phyloP scores from a whole-genome alignment of 1,140 invertebrate genomes.

The Magallana angulata region DNA sequence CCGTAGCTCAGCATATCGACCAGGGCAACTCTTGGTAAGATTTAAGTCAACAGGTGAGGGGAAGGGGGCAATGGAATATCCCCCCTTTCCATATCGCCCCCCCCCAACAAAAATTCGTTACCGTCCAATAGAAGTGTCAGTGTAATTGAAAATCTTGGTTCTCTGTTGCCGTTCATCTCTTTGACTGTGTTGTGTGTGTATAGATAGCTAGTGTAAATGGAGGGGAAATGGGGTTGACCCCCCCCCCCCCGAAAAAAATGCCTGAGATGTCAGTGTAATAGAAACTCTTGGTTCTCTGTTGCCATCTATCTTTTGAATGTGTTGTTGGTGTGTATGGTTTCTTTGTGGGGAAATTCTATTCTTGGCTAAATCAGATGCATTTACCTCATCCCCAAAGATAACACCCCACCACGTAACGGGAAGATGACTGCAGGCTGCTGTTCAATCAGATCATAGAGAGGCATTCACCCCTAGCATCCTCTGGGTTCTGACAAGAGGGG shows the following conservation, averaged over 20 bases:
- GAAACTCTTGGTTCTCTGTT: too few species aligned
- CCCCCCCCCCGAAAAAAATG: not conserved
- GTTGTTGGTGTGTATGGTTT: not conserved
- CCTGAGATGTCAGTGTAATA: too few species aligned
- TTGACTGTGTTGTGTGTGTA: not conserved
- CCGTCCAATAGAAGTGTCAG: not conserved
- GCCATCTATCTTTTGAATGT: not conserved
- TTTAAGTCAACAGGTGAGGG: not conserved
- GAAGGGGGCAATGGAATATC: not conserved
- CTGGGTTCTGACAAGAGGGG: not conserved
- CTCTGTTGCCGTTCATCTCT: not conserved
- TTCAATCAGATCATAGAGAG: not conserved
- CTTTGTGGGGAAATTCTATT: not conserved
- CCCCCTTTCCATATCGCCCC: not conserved
- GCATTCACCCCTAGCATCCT: not conserved
- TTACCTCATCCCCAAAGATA: slow-evolving; percentile 7
- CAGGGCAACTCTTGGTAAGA: slow-evolving; percentile 80
- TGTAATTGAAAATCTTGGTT: too few species aligned
- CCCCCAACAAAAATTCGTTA: not conserved
- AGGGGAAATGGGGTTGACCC: not conserved
- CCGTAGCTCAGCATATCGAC: slow-evolving; percentile 81
- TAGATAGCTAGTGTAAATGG: not conserved
- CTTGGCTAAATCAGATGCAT: not conserved
- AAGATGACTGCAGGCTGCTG: not conserved
- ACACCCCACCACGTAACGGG: slow-evolving; percentile 20